These are phyloP conservation scores for Isichthys henryi DNA, from an alignment of 2,113 vertebrate genomes.

Conservation along the genomic window DNA sequence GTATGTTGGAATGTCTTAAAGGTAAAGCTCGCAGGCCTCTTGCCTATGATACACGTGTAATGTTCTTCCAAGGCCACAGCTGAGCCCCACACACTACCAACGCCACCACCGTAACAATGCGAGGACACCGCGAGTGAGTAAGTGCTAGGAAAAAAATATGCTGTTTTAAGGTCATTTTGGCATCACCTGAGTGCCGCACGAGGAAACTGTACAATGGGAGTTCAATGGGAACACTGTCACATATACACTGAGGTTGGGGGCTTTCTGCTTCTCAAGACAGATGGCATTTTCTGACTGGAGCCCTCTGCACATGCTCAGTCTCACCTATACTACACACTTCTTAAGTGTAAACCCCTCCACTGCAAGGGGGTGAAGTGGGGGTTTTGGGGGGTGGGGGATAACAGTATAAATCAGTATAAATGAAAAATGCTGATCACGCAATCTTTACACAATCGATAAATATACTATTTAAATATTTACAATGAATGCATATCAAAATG, in stretches of 20 bases:
- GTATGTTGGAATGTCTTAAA: background rate
- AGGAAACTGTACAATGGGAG: background rate
- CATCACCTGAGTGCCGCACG: background rate
- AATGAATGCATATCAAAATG: constrained; percentile 23
- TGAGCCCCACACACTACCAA: background rate
- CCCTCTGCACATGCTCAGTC: background rate
- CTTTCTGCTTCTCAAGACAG: background rate
- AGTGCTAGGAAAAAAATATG: background rate
- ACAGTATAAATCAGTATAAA: constrained; percentile 25
- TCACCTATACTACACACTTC: background rate
- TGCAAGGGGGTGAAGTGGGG: background rate
- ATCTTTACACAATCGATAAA: constrained; percentile 58
- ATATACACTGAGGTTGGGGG: background rate
- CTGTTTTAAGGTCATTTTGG: background rate
- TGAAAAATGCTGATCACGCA: constrained; percentile 52
- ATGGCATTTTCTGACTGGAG: background rate
- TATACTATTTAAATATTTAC: constrained; percentile 63
- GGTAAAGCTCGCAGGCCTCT: background rate
- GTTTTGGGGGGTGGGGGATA: background rate
- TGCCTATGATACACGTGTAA: background rate
- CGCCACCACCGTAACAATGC: background rate
- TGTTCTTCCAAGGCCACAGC: background rate
- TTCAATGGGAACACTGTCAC: background rate
- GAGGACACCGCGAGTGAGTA: background rate
- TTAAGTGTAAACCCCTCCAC: background rate